These are phyloP conservation scores for Grammomys surdaster DNA, from an alignment of 2,113 vertebrate species.

Conservation along the genomic window DNA sequence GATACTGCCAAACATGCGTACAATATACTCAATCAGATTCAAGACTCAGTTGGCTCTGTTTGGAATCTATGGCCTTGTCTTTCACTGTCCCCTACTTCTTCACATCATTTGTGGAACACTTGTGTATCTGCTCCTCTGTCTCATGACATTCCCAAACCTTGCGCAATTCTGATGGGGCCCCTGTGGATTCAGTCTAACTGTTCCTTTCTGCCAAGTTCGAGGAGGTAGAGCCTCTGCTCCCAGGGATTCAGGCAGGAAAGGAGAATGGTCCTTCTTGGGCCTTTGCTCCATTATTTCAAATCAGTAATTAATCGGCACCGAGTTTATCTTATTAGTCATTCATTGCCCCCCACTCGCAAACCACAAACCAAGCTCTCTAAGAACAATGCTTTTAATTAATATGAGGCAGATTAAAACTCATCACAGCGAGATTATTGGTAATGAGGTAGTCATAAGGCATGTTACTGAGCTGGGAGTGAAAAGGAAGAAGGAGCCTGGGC, in stretches of 20 bases:
- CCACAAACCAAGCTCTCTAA: constrained; percentile 85
- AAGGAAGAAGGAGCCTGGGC: constrained; percentile 78
- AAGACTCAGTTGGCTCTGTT: neutral
- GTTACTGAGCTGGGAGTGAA: constrained; percentile 82
- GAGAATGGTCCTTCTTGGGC: constrained; percentile 72
- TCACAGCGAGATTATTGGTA: constrained; percentile 88
- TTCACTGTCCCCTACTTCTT: neutral
- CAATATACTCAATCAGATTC: neutral
- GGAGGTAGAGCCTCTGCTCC: neutral
- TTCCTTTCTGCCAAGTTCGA: neutral
- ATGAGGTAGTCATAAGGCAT: constrained; percentile 88
- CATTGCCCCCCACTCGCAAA: constrained; percentile 58
- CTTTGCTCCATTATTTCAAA: constrained; percentile 79
- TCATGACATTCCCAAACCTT: neutral
- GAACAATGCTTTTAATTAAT: constrained; percentile 89
- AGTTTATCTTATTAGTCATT: constrained; percentile 87
- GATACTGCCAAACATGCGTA: neutral
- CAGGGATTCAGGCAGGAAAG: constrained; percentile 72
- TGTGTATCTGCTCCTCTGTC: neutral
- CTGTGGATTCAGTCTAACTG: neutral
- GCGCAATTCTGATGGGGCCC: neutral
- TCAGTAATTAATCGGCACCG: constrained; percentile 85
- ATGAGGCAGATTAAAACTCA: constrained; percentile 87
- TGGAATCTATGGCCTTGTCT: neutral
- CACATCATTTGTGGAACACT: neutral